Evolutionary conservation across 2,797 vertebrate genomes (phyloP).

Genomic region (Adelosebastes latens): DNA sequence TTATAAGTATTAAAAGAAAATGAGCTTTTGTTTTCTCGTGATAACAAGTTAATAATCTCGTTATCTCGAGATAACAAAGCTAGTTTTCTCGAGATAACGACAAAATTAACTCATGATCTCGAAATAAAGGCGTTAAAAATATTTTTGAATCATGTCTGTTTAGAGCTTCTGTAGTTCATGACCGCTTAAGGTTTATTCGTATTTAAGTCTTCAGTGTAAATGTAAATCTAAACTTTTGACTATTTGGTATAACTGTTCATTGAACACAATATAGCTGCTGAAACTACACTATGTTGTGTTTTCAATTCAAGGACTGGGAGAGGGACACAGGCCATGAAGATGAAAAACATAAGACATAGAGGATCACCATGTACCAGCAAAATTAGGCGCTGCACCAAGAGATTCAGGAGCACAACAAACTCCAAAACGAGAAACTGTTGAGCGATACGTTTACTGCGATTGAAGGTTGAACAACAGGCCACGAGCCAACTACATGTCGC

Average conservation of each 20-base stretch:
- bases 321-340: background rate
- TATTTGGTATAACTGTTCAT: no score
- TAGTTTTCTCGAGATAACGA: no score
- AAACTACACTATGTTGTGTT: background rate
- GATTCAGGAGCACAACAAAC: background rate
- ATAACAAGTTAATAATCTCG: no score
- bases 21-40: no score
- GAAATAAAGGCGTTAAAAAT: no score
- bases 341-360: background rate
- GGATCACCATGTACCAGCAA: no score
- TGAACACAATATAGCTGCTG: no score
- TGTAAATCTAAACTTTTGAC: background rate
- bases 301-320: background rate
- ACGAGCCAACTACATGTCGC: background rate
- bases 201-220: background rate
- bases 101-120: no score
- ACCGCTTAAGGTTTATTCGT: background rate
- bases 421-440: background rate
- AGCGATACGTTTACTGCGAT: background rate
- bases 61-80: no score
- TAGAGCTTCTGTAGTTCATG: background rate
- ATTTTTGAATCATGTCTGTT: no score
- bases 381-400: background rate
- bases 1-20: no score
- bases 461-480: slow-evolving; percentile 2